Percentiles rank a stretch among this genome's conserved stretches.
Conservation (phyloP, 2,888 invertebrate genomes). For the Imbricaverruca yamaguchii region DNA sequence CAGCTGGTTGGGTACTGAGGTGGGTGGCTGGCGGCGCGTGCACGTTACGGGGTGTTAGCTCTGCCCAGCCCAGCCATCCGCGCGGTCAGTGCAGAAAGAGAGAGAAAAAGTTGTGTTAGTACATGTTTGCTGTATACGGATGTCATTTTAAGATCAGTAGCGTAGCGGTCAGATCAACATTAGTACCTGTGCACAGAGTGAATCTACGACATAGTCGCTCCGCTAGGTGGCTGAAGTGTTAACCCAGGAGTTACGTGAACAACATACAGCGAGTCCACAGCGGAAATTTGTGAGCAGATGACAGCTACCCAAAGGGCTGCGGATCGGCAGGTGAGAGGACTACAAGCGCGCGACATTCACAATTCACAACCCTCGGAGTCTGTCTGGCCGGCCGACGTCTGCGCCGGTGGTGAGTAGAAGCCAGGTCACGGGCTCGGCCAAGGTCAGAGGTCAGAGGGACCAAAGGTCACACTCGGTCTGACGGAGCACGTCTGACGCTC, state of each 20-base stretch:
- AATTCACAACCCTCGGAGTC: background rate
- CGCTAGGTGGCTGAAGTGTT: background rate
- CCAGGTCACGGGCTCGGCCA: too few relatives aligned
- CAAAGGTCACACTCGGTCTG: too few relatives aligned
- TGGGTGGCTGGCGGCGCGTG: background rate
- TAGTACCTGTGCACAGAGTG: background rate
- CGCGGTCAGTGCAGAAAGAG: background rate
- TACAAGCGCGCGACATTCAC: background rate
- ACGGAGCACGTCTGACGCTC: too few relatives aligned
- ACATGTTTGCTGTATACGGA: slow-evolving; percentile 8
- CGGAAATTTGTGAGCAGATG: background rate
- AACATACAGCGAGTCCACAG: background rate
- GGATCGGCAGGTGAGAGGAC: background rate
- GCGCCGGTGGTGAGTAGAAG: too few relatives aligned
- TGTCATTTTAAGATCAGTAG: background rate
- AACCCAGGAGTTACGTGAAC: background rate
- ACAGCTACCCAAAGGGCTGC: background rate
- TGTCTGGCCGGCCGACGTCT: too few relatives aligned
- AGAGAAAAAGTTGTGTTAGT: slow-evolving; percentile 10
- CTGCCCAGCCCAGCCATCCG: background rate
- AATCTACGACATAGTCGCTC: background rate
- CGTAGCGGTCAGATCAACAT: background rate
- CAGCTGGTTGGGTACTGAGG: background rate
- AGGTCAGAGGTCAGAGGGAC: too few relatives aligned
- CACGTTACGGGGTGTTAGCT: slow-evolving; percentile 21